Evolutionary conservation across 2,888 invertebrate genomes (phyloP).

Genomic region (Plagodis pulveraria): DNA sequence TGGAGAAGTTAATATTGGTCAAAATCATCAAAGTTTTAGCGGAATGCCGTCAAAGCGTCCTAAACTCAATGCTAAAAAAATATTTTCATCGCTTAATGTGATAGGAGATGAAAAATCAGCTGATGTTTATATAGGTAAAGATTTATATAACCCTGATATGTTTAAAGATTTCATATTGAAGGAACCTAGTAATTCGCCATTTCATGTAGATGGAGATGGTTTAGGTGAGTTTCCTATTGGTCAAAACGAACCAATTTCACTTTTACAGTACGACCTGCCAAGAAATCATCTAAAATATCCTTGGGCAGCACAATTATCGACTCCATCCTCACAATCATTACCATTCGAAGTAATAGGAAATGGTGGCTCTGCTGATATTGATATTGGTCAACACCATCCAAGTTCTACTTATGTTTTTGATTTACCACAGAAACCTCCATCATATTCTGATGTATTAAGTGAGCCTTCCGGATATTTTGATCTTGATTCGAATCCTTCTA

Average conservation of each 20-base stretch:
- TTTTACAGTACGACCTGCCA: background rate
- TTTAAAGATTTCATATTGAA: too few species aligned
- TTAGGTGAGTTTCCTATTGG: conserved; percentile 1
- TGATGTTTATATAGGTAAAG: background rate
- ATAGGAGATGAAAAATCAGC: background rate
- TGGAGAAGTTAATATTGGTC: conserved; percentile 1
- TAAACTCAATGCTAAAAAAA: background rate
- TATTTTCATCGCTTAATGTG: background rate
- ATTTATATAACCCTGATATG: background rate
- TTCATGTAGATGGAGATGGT: conserved; percentile 4
- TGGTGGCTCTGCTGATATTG: background rate
- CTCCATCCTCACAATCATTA: background rate
- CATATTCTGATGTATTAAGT: too few species aligned
- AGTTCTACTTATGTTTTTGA: background rate
- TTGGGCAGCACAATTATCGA: too few species aligned
- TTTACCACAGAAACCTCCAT: too few species aligned
- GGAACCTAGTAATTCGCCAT: background rate
- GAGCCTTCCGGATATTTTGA: too few species aligned
- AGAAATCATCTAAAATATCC: background rate
- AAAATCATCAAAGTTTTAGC: background rate
- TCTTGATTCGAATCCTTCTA: too few species aligned
- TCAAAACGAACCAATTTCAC: background rate
- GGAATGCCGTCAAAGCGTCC: background rate
- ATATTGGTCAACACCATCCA: background rate
- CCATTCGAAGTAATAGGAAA: background rate